A percentile compares a stretch with the other conserved stretches of the same genome.
Evolutionary conservation across 2,113 vertebrate genomes (phyloP).

Genomic region (Nerophis ophidion): DNA sequence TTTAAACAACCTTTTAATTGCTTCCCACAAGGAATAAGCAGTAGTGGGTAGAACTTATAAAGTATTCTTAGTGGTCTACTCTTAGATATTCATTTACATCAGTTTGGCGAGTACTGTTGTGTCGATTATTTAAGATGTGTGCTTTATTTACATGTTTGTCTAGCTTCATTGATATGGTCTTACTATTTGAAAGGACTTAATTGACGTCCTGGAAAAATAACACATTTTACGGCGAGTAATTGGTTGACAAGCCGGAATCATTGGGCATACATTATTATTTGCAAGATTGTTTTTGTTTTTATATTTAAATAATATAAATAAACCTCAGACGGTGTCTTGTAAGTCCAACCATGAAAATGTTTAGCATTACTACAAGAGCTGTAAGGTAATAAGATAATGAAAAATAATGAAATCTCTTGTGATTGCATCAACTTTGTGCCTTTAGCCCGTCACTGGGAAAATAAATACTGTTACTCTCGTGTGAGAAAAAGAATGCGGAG

Average conservation of each 20-base stretch:
- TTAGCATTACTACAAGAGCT: neutral
- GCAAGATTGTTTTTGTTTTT: neutral
- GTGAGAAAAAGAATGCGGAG: neutral
- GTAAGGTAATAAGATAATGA: neutral
- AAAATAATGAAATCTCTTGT: neutral
- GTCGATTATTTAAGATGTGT: constrained; percentile 24
- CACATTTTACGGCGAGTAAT: neutral
- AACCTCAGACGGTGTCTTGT: neutral
- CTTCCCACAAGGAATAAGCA: constrained; percentile 27
- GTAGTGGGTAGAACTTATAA: constrained; percentile 26
- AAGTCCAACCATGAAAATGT: neutral
- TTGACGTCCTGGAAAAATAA: neutral
- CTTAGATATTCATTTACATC: constrained; percentile 8
- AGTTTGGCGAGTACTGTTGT: neutral
- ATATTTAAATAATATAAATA: neutral
- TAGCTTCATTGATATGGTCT: neutral
- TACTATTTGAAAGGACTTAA: constrained; percentile 5
- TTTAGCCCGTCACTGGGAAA: constrained; percentile 14
- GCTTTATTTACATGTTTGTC: constrained; percentile 13
- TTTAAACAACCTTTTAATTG: constrained; percentile 34
- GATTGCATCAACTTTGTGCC: constrained; percentile 30
- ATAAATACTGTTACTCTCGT: neutral
- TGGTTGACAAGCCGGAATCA: neutral
- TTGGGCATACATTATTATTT: neutral
- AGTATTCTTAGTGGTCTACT: constrained; percentile 32